Conservation (phyloP, 2,888 invertebrate species). For the Peribatodes rhomboidaria region DNA sequence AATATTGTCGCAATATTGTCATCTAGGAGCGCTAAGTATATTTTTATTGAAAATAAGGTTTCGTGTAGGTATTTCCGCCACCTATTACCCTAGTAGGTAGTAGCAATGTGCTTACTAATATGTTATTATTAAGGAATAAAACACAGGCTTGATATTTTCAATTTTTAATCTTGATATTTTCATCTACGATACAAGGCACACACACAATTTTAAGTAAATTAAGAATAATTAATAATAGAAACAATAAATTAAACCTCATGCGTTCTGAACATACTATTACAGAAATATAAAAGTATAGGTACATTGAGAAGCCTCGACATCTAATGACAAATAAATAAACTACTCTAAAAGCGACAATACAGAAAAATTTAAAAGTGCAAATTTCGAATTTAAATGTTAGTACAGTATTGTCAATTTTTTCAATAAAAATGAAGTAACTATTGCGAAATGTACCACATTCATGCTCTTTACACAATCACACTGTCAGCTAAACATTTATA, state of each 20-base stretch:
- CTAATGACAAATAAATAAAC: conserved; percentile 69
- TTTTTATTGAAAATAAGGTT: background rate
- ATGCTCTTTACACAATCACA: conserved; percentile 79
- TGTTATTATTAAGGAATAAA: conserved; percentile 53
- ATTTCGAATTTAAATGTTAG: conserved; percentile 39
- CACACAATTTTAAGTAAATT: conserved; percentile 87
- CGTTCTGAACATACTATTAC: conserved; percentile 74
- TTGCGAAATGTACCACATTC: conserved; percentile 79
- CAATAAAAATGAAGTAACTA: conserved; percentile 63
- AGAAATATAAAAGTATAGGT: conserved; percentile 63
- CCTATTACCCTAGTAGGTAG: no score
- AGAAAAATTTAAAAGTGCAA: conserved; percentile 35
- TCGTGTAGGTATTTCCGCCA: background rate
- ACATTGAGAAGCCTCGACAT: conserved; percentile 67
- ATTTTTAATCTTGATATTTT: conserved; percentile 88
- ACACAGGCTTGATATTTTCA: conserved; percentile 81
- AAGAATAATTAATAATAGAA: conserved; percentile 80
- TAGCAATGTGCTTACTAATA: background rate
- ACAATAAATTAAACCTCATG: conserved; percentile 82
- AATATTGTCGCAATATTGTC: no score
- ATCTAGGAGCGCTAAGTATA: no score
- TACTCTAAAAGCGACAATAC: conserved; percentile 57
- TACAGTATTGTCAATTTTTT: conserved; percentile 63
- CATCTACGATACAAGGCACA: conserved; percentile 90
- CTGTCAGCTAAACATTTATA: conserved; percentile 85